These are phyloP conservation scores for Linnaemya tessellans DNA, from an alignment of 2,888 invertebrate species.

Conservation along the genomic window DNA sequence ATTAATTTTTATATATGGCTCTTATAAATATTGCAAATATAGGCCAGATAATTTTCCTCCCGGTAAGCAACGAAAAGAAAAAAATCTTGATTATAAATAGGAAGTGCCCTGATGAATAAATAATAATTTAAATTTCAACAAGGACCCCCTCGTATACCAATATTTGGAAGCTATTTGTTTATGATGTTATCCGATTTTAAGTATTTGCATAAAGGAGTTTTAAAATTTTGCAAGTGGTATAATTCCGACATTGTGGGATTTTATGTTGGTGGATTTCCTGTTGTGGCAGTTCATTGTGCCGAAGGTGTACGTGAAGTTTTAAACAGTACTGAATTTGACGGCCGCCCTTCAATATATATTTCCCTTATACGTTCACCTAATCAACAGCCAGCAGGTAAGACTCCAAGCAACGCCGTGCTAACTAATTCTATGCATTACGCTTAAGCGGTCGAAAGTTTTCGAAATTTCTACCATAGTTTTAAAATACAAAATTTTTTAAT, in stretches of 20 bases:
- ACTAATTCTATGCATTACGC: no score
- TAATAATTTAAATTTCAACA: slow-evolving; percentile 57
- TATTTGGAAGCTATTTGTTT: slow-evolving; percentile 87
- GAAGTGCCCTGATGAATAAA: not conserved
- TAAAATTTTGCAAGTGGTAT: slow-evolving; percentile 85
- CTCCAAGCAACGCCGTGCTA: not conserved
- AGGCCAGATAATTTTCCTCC: slow-evolving; percentile 85
- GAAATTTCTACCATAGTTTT: no score
- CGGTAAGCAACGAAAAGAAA: slow-evolving; percentile 82
- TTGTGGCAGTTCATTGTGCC: slow-evolving; percentile 85
- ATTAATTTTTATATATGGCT: slow-evolving; percentile 81
- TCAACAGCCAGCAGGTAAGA: slow-evolving; percentile 77
- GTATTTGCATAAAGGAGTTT: slow-evolving; percentile 84
- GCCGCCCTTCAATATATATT: slow-evolving; percentile 84
- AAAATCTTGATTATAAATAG: slow-evolving; percentile 12
- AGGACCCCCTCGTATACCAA: slow-evolving; percentile 87
- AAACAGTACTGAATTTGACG: slow-evolving; percentile 86
- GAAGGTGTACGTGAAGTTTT: slow-evolving; percentile 85
- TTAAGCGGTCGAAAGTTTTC: no score
- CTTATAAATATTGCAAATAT: slow-evolving; percentile 82
- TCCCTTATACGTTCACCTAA: slow-evolving; percentile 84
- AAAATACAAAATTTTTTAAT: no score
- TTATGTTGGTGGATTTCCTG: slow-evolving; percentile 84
- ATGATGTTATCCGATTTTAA: slow-evolving; percentile 84
- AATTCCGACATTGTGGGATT: slow-evolving; percentile 86